Conservation (phyloP, 2,888 invertebrate species). For the Argyresthia goedartella region DNA sequence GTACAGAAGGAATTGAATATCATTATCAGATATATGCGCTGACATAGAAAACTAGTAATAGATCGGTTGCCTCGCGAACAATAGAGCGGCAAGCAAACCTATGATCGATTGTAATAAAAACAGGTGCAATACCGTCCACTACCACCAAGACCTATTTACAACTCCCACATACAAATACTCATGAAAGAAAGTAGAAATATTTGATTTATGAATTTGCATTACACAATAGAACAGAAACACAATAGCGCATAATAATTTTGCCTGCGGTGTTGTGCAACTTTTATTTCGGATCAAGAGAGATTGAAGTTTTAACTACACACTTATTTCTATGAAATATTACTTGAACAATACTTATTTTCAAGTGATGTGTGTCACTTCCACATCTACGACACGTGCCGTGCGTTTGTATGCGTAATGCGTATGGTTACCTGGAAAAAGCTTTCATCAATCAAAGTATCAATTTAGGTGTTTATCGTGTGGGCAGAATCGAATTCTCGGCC, state of each 20-base stretch:
- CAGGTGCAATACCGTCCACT: background rate
- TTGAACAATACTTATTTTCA: slow-evolving; percentile 5
- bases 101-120: no score
- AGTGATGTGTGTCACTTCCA: background rate
- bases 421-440: background rate
- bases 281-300: slow-evolving; percentile 11
- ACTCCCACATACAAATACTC: slow-evolving; percentile 1
- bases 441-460: slow-evolving; percentile 22
- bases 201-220: slow-evolving; percentile 17
- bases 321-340: slow-evolving; percentile 9
- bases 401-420: no score
- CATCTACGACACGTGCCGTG: background rate
- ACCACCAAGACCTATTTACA: background rate
- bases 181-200: slow-evolving; percentile 6
- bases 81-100: no score
- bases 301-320: slow-evolving; percentile 10
- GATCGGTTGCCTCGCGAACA: no score
- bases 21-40: no score
- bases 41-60: no score
- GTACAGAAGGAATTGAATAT: no score
- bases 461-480: slow-evolving; percentile 31
- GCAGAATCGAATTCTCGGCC: slow-evolving; percentile 34
- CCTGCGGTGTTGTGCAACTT: slow-evolving; percentile 25
- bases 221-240: slow-evolving; percentile 14
- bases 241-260: slow-evolving; percentile 28